These are phyloP conservation scores for Macheiramphus alcinus DNA, from an alignment of 2,113 vertebrate genomes.

Conservation along the genomic window DNA sequence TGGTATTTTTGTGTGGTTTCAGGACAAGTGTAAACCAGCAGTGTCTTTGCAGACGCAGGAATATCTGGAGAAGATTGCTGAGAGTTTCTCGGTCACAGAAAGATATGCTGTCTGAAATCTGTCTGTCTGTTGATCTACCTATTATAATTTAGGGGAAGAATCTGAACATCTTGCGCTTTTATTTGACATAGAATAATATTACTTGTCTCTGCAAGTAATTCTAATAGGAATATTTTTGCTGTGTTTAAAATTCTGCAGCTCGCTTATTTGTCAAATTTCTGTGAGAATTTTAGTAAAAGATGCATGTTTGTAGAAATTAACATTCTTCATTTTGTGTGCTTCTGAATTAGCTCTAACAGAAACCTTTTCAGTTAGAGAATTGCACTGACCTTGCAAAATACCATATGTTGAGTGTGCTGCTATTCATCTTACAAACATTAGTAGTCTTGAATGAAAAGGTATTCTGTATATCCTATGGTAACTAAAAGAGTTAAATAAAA, in stretches of 20 bases:
- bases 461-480: not conserved
- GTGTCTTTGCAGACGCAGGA: not conserved
- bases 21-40: not conserved
- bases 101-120: slow-evolving; percentile 11
- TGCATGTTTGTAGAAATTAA: not conserved
- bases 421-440: not conserved
- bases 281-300: not conserved
- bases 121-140: not conserved
- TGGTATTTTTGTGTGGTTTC: not conserved
- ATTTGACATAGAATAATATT: slow-evolving; percentile 16
- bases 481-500: not conserved
- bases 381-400: slow-evolving; percentile 14
- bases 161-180: slow-evolving; percentile 6
- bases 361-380: not conserved
- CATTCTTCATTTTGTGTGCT: not conserved
- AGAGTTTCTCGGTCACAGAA: slow-evolving; percentile 30
- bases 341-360: not conserved
- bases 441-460: not conserved
- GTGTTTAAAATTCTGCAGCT: not conserved
- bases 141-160: not conserved
- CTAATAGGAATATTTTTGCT: not conserved
- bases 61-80: not conserved
- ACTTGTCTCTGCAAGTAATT: not conserved
- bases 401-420: slow-evolving; percentile 22
- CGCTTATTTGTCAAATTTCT: slow-evolving; percentile 64